Evolutionary conservation across 2,113 vertebrate species (phyloP).

Genomic region (Oreochromis spilurus): DNA sequence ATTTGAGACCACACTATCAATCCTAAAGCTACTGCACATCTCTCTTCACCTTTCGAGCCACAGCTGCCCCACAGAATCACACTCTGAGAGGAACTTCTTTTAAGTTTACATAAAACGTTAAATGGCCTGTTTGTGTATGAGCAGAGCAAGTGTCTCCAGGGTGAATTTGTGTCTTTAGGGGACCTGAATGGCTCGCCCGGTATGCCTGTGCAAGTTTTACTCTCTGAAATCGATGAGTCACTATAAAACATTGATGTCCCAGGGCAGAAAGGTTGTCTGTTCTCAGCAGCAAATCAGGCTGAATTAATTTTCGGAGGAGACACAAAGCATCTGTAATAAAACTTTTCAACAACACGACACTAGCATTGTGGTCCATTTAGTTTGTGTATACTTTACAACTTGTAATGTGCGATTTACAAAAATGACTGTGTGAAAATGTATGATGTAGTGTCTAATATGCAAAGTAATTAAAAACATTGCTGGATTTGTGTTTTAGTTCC

Average conservation of each 20-base stretch:
- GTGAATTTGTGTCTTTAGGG: background rate
- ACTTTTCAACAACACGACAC: background rate
- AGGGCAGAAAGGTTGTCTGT: background rate
- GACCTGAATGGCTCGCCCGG: background rate
- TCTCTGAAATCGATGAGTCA: conserved; percentile 7
- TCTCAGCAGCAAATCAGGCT: conserved; percentile 1
- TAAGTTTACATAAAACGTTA: background rate
- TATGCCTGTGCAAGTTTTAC: background rate
- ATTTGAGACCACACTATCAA: background rate
- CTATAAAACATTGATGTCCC: conserved; percentile 12
- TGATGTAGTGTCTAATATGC: background rate
- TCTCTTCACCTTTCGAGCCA: background rate
- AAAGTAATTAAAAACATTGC: background rate
- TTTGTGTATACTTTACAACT: background rate
- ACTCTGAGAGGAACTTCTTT: background rate
- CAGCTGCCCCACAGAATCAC: background rate
- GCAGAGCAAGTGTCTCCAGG: background rate
- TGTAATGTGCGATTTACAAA: background rate
- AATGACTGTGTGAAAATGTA: background rate
- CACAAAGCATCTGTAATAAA: background rate
- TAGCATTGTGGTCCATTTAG: background rate
- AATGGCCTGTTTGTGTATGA: background rate
- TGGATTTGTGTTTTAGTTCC: background rate
- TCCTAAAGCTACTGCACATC: background rate
- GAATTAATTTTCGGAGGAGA: conserved; percentile 1